These are phyloP conservation scores for Goniozus legneri DNA, from an alignment of 1,140 invertebrate genomes.

Conservation along the genomic window DNA sequence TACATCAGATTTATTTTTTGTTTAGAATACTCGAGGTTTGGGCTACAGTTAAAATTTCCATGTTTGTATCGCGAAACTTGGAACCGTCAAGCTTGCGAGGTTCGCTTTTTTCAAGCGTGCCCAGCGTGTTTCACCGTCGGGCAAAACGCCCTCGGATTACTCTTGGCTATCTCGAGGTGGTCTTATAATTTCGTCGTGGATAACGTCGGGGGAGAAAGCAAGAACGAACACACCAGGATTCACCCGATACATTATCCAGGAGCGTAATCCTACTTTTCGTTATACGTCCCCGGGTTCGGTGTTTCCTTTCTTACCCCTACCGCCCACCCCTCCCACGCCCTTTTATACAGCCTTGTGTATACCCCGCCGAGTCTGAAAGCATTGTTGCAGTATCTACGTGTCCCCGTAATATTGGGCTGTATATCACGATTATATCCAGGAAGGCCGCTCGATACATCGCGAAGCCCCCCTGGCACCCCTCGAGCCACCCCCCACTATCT, in stretches of 20 bases:
- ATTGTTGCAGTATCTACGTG: constrained; percentile 31
- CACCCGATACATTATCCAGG: constrained; percentile 21
- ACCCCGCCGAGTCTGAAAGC: constrained; percentile 25
- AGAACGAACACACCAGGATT: constrained; percentile 16
- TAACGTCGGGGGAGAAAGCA: constrained; percentile 6
- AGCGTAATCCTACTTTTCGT: constrained; percentile 32
- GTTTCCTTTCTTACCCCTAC: constrained; percentile 12
- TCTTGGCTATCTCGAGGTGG: neutral
- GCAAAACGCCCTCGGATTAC: constrained; percentile 7
- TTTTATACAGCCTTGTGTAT: constrained; percentile 18
- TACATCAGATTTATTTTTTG: too few relatives aligned
- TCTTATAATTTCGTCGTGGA: constrained; percentile 13
- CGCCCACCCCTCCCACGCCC: too few relatives aligned
- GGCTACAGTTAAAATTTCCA: too few relatives aligned
- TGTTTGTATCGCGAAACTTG: too few relatives aligned
- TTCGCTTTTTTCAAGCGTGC: constrained; percentile 18
- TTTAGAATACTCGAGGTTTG: too few relatives aligned
- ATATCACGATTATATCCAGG: constrained; percentile 44
- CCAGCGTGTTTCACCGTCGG: too few relatives aligned
- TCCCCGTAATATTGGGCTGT: constrained; percentile 40
- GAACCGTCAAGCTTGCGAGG: too few relatives aligned
- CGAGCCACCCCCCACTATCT: too few relatives aligned
- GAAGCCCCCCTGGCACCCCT: too few relatives aligned
- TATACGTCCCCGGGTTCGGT: constrained; percentile 11
- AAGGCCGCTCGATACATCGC: constrained; percentile 39